Percentiles rank a stretch among this genome's conserved stretches.
Conservation (phyloP, 2,113 vertebrate species). For the Emydocephalus ijimae region DNA sequence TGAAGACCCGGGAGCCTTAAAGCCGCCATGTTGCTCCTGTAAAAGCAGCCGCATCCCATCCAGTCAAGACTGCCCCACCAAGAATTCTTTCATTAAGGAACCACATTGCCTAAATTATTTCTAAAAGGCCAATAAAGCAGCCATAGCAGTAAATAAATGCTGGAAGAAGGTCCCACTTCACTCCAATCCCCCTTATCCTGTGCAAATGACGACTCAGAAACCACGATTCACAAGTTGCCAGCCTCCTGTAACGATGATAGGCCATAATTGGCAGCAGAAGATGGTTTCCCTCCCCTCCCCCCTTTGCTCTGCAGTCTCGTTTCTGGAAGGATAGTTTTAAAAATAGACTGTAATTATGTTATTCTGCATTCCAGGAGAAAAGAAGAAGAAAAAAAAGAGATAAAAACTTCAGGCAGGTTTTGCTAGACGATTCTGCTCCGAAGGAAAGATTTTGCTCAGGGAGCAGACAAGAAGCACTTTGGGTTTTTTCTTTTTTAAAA, state of each 20-base stretch:
- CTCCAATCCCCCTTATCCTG: too few species aligned
- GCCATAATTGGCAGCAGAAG: background rate
- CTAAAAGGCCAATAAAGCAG: background rate
- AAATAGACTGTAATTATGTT: conserved; percentile 23
- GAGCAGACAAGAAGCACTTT: background rate
- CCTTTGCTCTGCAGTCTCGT: background rate
- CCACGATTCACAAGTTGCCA: background rate
- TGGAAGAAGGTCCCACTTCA: background rate
- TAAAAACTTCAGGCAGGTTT: conserved; percentile 1
- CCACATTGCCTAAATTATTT: rapidly evolving
- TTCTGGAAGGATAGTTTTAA: conserved; percentile 20
- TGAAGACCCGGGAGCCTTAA: background rate
- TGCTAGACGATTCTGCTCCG: conserved; percentile 6
- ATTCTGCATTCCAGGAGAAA: background rate
- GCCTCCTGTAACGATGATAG: background rate
- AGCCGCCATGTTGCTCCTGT: background rate
- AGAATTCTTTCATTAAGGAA: background rate
- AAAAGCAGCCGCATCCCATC: too few species aligned
- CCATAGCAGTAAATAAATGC: too few species aligned
- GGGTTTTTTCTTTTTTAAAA: background rate
- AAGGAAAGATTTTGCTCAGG: conserved; percentile 2
- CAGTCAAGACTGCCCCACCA: background rate
- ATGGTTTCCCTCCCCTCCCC: too few species aligned
- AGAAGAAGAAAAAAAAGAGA: background rate
- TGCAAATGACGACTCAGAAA: too few species aligned